phyloP scores from a whole-genome alignment of 1,140 invertebrate genomes.

The Pseudomyrmex dendroicus region DNA sequence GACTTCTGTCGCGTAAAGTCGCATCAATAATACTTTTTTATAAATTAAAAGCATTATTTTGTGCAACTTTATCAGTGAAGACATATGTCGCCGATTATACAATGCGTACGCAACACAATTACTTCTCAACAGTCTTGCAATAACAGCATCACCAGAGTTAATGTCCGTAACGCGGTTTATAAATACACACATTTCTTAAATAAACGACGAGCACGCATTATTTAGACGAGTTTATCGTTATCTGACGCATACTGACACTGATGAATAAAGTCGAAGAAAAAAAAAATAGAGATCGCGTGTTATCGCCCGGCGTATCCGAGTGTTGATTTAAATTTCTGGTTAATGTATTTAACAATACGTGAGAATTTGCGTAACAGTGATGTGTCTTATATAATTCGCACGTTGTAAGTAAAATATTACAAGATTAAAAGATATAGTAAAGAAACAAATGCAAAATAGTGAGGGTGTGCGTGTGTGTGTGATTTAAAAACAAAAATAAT shows the following conservation, averaged over 20 bases:
- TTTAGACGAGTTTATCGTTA: constrained; percentile 63
- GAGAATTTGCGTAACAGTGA: no score
- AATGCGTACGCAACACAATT: background rate
- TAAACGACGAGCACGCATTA: constrained; percentile 62
- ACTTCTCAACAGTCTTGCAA: background rate
- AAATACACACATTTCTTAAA: constrained; percentile 43
- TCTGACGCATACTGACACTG: constrained; percentile 75
- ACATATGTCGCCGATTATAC: no score
- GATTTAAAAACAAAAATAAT: background rate
- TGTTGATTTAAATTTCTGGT: background rate
- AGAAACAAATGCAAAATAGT: no score
- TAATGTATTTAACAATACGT: background rate
- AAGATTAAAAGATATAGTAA: no score
- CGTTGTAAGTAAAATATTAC: no score
- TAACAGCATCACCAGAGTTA: constrained; percentile 16
- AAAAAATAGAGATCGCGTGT: constrained; percentile 59
- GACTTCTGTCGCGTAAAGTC: no score
- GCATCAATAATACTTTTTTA: no score
- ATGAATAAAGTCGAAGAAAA: constrained; percentile 73
- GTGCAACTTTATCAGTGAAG: no score
- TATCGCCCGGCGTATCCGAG: constrained; percentile 1
- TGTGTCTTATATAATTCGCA: no score
- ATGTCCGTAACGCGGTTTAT: constrained; percentile 13
- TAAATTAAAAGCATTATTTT: no score
- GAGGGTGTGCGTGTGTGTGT: no score